A percentile compares a stretch with the other conserved stretches of the same genome.
phyloP scores from a whole-genome alignment of 2,113 vertebrate genomes.

The Phalacrocorax carbo region DNA sequence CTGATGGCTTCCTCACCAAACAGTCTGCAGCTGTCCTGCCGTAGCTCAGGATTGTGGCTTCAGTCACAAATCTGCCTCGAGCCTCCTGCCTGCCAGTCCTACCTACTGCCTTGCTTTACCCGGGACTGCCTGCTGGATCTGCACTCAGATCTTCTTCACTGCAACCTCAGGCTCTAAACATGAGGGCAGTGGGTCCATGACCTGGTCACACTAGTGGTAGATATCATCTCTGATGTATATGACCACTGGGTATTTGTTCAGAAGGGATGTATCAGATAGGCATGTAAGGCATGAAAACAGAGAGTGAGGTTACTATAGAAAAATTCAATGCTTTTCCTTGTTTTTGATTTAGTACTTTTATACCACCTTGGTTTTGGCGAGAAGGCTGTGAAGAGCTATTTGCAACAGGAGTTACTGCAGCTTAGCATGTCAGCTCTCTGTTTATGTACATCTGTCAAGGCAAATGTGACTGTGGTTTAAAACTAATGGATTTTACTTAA shows the following conservation, averaged over 20 bases:
- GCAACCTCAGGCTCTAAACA: accelerated
- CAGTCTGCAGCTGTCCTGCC: accelerated
- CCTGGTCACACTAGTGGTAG: background rate
- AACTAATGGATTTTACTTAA: background rate
- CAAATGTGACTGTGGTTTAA: background rate
- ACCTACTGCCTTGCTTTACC: background rate
- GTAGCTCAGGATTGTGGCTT: background rate
- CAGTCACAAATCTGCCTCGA: background rate
- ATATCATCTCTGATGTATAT: background rate
- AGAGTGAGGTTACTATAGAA: background rate
- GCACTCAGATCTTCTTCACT: background rate
- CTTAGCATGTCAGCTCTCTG: background rate
- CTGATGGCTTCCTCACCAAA: background rate
- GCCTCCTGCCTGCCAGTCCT: background rate
- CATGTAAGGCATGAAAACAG: background rate
- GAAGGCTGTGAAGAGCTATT: background rate
- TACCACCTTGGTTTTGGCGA: background rate
- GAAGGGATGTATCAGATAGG: background rate
- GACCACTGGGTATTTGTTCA: background rate
- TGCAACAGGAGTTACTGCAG: background rate
- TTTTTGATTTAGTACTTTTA: background rate
- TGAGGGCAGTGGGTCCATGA: accelerated
- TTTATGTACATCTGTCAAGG: background rate
- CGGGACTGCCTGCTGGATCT: background rate
- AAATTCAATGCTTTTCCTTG: background rate